A percentile compares a stretch with the other conserved stretches of the same genome.
These are phyloP conservation scores for Tetragnatha montana DNA, from an alignment of 2,888 invertebrate genomes.

Conservation along the genomic window DNA sequence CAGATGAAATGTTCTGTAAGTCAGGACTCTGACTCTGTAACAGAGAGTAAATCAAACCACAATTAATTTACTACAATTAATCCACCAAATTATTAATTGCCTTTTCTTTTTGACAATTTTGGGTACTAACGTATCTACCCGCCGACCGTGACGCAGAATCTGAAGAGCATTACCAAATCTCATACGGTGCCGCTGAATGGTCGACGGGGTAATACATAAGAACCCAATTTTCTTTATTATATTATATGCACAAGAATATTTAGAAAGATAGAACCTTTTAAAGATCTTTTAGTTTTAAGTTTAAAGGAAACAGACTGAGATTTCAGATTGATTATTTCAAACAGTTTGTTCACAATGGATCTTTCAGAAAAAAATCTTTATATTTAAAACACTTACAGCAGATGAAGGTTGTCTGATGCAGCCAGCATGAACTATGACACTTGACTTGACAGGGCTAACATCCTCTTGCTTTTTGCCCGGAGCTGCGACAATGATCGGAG, in stretches of 20 bases:
- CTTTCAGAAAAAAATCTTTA: too few species aligned
- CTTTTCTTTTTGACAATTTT: neutral
- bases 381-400: constrained; percentile 28
- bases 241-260: neutral
- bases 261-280: too few species aligned
- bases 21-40: constrained; percentile 63
- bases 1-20: constrained; percentile 35
- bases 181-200: too few species aligned
- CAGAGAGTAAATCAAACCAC: neutral
- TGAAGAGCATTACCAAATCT: too few species aligned
- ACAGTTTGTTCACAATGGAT: too few species aligned
- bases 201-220: too few species aligned
- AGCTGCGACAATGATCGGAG: constrained; percentile 83
- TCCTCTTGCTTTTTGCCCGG: constrained; percentile 70
- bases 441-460: constrained; percentile 79
- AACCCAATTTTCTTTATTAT: too few species aligned
- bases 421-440: constrained; percentile 86
- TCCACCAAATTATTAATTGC: neutral
- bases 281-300: too few species aligned
- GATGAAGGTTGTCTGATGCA: constrained; percentile 71
- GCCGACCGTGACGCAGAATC: too few species aligned
- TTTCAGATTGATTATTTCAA: too few species aligned
- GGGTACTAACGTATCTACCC: too few species aligned
- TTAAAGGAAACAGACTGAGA: too few species aligned
- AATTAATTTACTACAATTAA: neutral